Evolutionary conservation across 2,888 invertebrate species (phyloP), one percentile per base, ranked within the genome.

Genomic region (Zaprionus lineosus): DNA sequence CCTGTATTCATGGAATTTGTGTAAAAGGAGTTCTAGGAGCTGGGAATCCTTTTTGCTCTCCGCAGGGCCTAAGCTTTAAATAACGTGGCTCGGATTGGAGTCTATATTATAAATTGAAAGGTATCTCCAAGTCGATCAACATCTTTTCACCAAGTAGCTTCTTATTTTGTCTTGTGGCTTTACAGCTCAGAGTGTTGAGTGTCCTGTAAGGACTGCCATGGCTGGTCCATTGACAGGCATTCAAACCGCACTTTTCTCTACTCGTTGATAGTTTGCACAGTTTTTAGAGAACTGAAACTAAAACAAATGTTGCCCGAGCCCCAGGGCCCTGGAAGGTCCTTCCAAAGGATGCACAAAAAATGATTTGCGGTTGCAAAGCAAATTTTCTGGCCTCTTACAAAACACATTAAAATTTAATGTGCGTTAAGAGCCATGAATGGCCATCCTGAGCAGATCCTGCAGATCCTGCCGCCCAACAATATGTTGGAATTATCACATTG

Each of bases 351-450:
- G n/a, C n/a, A 46, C 40, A 72, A 57, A 77, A 74, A 78, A 77
- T 84, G 55, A 74, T 77, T n/a, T 78, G 71, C 57, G 84, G 74
- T 41, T 70, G 33, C 29, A 53, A 37, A 34, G 37, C 47, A 36
- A 57, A 44, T 11, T 44, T 40, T 16, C 29, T 15, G 40, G n/a
- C 48, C 28, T 24, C 41, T 50, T 31, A 19, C 15, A 21, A 48
- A 47, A 58, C 47, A 44, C 19, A 61, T 61, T 56, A 60, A 61
- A 61, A 33, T 71, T 47, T 39, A 52, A 70, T 70, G 24, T 52
- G 41, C 26, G 3, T 41, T 50, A 9, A 34, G 31, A 44, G 43
- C 53, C 51, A 39, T 47, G 29, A 52, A 31, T 36, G n/a, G 51
- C 15, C 18, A 3, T 11, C 7, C 9, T 4, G 16, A 18, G 19